Percentiles rank a stretch among this genome's conserved stretches.
Conservation (phyloP, 2,888 invertebrate species). For the Axea sp. region DNA sequence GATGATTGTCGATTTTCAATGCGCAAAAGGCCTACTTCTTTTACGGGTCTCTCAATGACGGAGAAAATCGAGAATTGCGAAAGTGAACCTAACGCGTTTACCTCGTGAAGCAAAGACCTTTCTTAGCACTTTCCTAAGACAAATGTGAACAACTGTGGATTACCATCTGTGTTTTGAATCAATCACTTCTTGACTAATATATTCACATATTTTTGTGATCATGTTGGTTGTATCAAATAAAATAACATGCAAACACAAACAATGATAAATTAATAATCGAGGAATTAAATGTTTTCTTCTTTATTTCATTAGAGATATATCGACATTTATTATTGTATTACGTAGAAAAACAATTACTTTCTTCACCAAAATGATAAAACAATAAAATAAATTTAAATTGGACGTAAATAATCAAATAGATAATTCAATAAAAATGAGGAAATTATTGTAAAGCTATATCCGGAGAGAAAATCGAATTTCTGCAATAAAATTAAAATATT, state of each 20-base stretch:
- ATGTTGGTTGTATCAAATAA: slow-evolving; percentile 6
- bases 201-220: too few relatives aligned
- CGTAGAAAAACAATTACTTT: too few relatives aligned
- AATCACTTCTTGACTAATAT: slow-evolving; percentile 7
- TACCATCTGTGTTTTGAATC: slow-evolving; percentile 18
- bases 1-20: slow-evolving; percentile 64
- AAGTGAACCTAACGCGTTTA: slow-evolving; percentile 72
- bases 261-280: slow-evolving; percentile 7
- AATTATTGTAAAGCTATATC: not conserved
- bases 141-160: slow-evolving; percentile 16
- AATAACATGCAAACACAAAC: not conserved
- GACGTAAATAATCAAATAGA: not conserved
- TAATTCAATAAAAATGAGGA: slow-evolving; percentile 2
- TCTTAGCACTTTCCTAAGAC: slow-evolving; percentile 49
- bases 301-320: too few relatives aligned
- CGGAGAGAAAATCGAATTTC: slow-evolving; percentile 6
- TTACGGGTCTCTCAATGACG: slow-evolving; percentile 50
- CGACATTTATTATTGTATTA: too few relatives aligned
- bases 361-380: too few relatives aligned
- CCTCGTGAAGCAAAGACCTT: slow-evolving; percentile 23
- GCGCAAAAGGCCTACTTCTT: slow-evolving; percentile 60
- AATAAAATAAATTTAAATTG: slow-evolving; percentile 7
- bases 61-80: slow-evolving; percentile 70
- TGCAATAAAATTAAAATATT: too few relatives aligned
- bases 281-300: too few relatives aligned